A percentile compares a stretch with the other conserved stretches of the same genome.
Conservation (phyloP, 92 coral and sea anemone genomes). For the Porites cylindrica region DNA sequence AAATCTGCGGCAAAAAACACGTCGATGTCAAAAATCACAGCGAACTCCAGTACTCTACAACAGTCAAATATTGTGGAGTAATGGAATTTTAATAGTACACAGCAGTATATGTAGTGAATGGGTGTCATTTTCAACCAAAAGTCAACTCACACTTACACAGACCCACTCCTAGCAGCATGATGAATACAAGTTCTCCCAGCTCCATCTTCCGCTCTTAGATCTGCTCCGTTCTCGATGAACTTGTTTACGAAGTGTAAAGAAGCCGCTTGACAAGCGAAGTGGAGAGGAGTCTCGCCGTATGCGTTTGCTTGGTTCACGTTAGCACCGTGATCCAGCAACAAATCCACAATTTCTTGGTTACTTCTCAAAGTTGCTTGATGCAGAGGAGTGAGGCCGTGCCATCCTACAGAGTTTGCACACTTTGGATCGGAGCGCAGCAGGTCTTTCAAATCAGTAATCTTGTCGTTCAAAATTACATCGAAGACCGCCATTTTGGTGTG, state of each 20-base stretch:
- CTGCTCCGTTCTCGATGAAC: slow-evolving; percentile 88
- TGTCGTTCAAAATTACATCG: slow-evolving; percentile 74
- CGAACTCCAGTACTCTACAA: too few species aligned
- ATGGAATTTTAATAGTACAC: background rate
- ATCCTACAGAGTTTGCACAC: slow-evolving; percentile 74
- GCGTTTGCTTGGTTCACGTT: slow-evolving; percentile 80
- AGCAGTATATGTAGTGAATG: too few species aligned
- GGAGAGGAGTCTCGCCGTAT: slow-evolving; percentile 89
- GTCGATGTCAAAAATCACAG: too few species aligned
- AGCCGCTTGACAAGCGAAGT: slow-evolving; percentile 88
- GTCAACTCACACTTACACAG: slow-evolving; percentile 72
- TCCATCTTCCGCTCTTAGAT: slow-evolving; percentile 74
- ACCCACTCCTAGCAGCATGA: slow-evolving; percentile 95
- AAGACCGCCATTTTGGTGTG: slow-evolving; percentile 74
- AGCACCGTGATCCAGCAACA: slow-evolving; percentile 78
- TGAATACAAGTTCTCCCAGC: slow-evolving; percentile 90
- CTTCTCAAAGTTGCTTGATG: slow-evolving; percentile 89
- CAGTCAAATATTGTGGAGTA: too few species aligned
- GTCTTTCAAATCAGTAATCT: slow-evolving; percentile 65
- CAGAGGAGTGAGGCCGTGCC: slow-evolving; percentile 97
- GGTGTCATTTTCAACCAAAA: too few species aligned
- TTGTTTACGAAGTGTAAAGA: slow-evolving; percentile 70
- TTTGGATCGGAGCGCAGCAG: slow-evolving; percentile 72
- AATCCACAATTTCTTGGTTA: slow-evolving; percentile 69
- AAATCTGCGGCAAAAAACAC: too few species aligned